Percentiles rank a stretch among this genome's conserved stretches.
phyloP scores from a whole-genome alignment of 23 tunicate genomes.

The Trididemnum clinides region DNA sequence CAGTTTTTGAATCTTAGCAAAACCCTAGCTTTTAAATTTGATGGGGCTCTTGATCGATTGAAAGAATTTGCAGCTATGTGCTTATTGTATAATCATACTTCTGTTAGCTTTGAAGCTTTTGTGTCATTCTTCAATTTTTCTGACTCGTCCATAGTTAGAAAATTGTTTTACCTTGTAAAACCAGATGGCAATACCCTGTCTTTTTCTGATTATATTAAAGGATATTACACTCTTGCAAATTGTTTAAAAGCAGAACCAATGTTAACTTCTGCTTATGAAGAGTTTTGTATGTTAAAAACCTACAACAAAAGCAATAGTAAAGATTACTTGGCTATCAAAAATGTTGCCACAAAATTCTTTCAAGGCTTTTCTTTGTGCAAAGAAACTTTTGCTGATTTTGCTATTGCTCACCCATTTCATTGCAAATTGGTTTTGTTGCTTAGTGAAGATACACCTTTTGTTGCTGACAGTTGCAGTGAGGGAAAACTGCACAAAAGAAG shows the following conservation, averaged over 20 bases:
- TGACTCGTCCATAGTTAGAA: slow-evolving; percentile 14
- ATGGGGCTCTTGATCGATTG: slow-evolving; percentile 38
- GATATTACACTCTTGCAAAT: background rate
- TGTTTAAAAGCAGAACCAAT: background rate
- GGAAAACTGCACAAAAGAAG: too few species aligned
- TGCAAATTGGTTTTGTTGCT: background rate
- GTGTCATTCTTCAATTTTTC: slow-evolving; percentile 31
- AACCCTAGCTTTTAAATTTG: slow-evolving; percentile 33
- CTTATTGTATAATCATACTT: slow-evolving; percentile 11
- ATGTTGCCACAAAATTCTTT: background rate
- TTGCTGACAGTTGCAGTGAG: too few species aligned
- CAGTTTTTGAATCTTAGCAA: slow-evolving; percentile 45
- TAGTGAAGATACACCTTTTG: background rate
- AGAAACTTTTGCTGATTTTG: background rate
- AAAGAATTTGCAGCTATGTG: slow-evolving; percentile 31
- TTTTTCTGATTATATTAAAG: slow-evolving; percentile 59
- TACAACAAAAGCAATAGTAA: background rate
- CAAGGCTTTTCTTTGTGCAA: too few species aligned
- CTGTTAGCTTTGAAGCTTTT: slow-evolving; percentile 50
- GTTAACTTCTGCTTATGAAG: background rate
- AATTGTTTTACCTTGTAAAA: slow-evolving; percentile 44
- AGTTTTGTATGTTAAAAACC: background rate
- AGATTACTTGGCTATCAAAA: background rate
- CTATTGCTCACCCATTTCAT: background rate
- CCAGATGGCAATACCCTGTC: slow-evolving; percentile 26